A percentile compares a stretch with the other conserved stretches of the same genome.
Evolutionary conservation across 2,888 invertebrate species (phyloP).

Genomic region (Thecocarcelia acutangulata): DNA sequence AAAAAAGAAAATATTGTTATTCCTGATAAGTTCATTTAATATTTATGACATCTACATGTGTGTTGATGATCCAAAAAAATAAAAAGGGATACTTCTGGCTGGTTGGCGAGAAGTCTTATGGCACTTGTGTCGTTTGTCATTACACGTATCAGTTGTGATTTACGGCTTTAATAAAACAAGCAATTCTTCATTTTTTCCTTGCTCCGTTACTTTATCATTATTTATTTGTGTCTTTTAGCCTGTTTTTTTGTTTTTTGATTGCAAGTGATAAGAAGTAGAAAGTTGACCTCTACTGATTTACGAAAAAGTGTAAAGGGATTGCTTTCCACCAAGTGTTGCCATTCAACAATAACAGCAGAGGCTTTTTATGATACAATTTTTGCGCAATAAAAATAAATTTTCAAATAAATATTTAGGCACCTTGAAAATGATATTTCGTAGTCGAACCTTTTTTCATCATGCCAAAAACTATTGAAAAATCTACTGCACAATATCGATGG

Average conservation of each 20-base stretch:
- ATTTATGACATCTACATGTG: conserved; percentile 79
- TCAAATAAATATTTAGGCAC: too few species aligned
- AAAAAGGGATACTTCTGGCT: conserved; percentile 70
- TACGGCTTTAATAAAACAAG: conserved; percentile 76
- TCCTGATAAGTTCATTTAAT: conserved; percentile 81
- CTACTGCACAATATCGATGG: too few species aligned
- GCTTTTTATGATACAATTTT: too few species aligned
- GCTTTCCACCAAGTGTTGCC: conserved; percentile 38
- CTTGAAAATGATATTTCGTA: too few species aligned
- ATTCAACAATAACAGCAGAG: background rate
- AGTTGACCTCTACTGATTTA: conserved; percentile 60
- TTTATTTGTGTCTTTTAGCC: conserved; percentile 6
- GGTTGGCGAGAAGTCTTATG: conserved; percentile 52
- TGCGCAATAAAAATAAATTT: too few species aligned
- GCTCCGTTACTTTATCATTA: background rate
- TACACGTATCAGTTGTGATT: conserved; percentile 75
- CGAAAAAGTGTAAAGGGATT: conserved; percentile 25
- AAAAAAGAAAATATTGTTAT: conserved; percentile 45
- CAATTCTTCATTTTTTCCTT: conserved; percentile 78
- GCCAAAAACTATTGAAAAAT: too few species aligned
- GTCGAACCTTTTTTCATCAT: too few species aligned
- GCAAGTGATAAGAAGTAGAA: conserved; percentile 59
- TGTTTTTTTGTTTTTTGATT: conserved; percentile 47
- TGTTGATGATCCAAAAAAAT: conserved; percentile 27
- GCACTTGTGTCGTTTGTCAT: conserved; percentile 67